Base-by-base conservation (phyloP, 2,113 vertebrate genomes). In the human (Homo sapiens) region DNA sequence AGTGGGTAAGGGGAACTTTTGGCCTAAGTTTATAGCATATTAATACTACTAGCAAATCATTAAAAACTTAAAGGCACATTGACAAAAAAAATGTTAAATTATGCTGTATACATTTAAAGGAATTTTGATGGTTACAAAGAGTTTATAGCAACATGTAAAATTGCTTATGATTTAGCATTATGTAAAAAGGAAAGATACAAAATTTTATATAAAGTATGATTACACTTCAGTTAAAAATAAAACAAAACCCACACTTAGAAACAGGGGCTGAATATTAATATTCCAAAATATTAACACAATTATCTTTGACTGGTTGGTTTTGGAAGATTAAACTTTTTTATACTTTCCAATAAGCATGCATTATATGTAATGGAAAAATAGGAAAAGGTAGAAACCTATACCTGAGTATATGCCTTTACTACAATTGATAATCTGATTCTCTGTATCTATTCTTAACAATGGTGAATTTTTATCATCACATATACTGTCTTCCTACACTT, bases 41-140 rank as follows among this genome's bases (percentile, higher is more conserved):
- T 82, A 78, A 22, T 87, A 70, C 43, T 89, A 79, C 35, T 79
- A 87, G 35, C 27, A 93, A 96, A 70, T 70, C 79, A 38, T 73
- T 92, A 3, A 81, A 93, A 40, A n/a, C 22, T 61, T 59, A 55
- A 93, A 88, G 23, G 6, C 81, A 23, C 30, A 85, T 52, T 38
- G 27, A 93, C n/a, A 13, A 78, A 38, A 61, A 93, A 38, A 91
- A 89, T 48, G 8, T 84, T 93, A 86, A 82, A 43, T 89, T 89
- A 50, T 82, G 18, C 68, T 73, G 13, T 27, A 16, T 38, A 18
- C 16, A 79, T 90, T 86, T 93, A 93, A 66, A 75, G 68, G 30
- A 89, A 78, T 93, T 86, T 95, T 85, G 14, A 66, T 72, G 23
- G 12, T 78, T 85, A 79, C 25, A 92, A 89, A 94, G 87, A 92